Conservation (phyloP, 2,113 vertebrate species). For the Grammomys dolichurus region DNA sequence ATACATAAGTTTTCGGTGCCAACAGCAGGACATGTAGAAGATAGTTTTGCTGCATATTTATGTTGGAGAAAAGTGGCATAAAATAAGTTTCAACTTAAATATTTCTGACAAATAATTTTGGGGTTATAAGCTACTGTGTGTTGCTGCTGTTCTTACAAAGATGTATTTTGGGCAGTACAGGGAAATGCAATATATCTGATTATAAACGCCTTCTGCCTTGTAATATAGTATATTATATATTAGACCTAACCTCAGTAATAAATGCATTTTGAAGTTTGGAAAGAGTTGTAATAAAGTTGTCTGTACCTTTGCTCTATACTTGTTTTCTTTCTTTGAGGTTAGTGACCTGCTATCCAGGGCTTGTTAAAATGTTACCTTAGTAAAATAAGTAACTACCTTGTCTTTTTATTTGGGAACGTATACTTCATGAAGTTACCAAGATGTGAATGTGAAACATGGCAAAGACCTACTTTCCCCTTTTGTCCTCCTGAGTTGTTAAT, state of each 20-base stretch:
- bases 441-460: not conserved
- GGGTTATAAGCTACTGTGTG: constrained; percentile 78
- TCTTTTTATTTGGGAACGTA: constrained; percentile 19
- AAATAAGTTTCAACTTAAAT: constrained; percentile 47
- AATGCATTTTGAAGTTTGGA: constrained; percentile 87
- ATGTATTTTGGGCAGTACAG: constrained; percentile 74
- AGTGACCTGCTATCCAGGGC: not conserved
- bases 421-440: constrained; percentile 35
- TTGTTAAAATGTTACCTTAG: constrained; percentile 49
- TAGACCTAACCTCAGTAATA: constrained; percentile 83
- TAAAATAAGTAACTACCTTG: constrained; percentile 79
- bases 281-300: constrained; percentile 88
- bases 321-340: constrained; percentile 83
- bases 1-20: constrained; percentile 10
- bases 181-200: constrained; percentile 77
- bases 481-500: not conserved
- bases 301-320: constrained; percentile 86
- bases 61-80: constrained; percentile 48
- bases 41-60: constrained; percentile 55
- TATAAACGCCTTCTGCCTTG: constrained; percentile 83
- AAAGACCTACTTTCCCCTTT: not conserved
- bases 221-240: constrained; percentile 91
- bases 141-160: constrained; percentile 67
- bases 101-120: constrained; percentile 55
- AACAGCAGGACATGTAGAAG: constrained; percentile 47